Evolutionary conservation across 2,888 invertebrate species (phyloP).

Genomic region (Carabus problematicus): DNA sequence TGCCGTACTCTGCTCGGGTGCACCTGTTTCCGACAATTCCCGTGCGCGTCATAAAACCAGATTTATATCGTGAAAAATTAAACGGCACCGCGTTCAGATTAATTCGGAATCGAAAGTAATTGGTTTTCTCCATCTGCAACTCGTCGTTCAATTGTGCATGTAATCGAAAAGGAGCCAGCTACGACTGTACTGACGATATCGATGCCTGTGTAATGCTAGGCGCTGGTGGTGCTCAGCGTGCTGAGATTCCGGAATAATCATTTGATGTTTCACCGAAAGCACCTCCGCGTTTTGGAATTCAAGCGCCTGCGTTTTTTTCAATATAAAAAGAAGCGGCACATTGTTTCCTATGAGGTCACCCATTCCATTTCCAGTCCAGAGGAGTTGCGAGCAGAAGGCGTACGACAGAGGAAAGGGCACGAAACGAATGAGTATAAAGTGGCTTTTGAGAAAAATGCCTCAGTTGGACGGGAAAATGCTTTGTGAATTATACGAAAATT

Average conservation of each 20-base stretch:
- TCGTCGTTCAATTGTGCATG: constrained; percentile 40
- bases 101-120: constrained; percentile 37
- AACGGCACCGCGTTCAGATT: constrained; percentile 21
- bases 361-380: not conserved
- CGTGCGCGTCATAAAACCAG: constrained; percentile 22
- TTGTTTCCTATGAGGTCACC: constrained; percentile 9
- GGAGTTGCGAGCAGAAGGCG: constrained; percentile 10
- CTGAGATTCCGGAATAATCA: constrained; percentile 4
- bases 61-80: constrained; percentile 34
- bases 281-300: constrained; percentile 1
- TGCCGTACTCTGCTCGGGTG: not conserved
- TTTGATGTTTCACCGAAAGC: constrained; percentile 1
- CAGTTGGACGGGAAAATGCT: constrained; percentile 27
- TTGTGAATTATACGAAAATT: constrained; percentile 22
- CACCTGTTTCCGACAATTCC: constrained; percentile 14
- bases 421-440: constrained; percentile 32
- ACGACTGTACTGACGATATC: not conserved
- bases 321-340: constrained; percentile 11
- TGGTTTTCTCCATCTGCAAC: constrained; percentile 32
- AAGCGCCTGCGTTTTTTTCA: not conserved
- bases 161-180: constrained; percentile 35
- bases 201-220: not conserved
- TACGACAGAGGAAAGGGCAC: not conserved
- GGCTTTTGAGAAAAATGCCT: constrained; percentile 29
- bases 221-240: not conserved